Base-by-base conservation (phyloP, 1,140 invertebrate species). In the Pentalonia nigronervosa region DNA sequence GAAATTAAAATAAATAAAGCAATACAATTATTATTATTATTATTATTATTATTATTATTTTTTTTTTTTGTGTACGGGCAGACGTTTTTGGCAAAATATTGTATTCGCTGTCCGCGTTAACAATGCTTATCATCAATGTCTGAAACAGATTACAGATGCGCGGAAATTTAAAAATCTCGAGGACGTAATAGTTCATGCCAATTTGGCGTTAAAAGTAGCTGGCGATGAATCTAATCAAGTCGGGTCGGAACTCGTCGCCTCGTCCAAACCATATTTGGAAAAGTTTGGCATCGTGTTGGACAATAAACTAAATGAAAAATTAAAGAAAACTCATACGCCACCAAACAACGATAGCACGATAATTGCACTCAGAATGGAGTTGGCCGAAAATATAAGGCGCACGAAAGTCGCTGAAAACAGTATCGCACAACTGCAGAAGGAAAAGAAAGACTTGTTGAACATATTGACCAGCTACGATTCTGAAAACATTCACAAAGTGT, bases 371-470 rank as follows among this genome's bases (percentile, higher is more conserved):
- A n/a, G 14, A 91, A 3, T 76, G 17, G 90, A 91, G 25, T 67
- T 91, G 41, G 41, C 23, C 11, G 60, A 91, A n/a, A 67, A 20
- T 20, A 60, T 45, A 17, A 91, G 41, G 14, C 25, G 11, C 17
- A 2, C 23, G 36, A 76, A 81, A 30, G 48, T 47, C 14, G 41
- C 41, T 21, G 56, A 91, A 91, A 91, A 67, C 21, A 30, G 30
- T 30, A 34, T 67, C 11, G 30, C 36, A 21, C 14, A 76, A 30
- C 41, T 91, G 0, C 56, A 67, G 30, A 90, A 60, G 36, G 89
- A 90, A 21, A 90, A 90, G 34, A 90, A 53, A 90, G 89, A 90
- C 34, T 90, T 90, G 23, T 23, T 90, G 34, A 90, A 90, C 23
- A 90, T 90, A 60, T 30, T 90, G 23, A 60, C 36, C 21, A 60